These are phyloP conservation scores for Acrobasis suavella DNA, from an alignment of 2,888 invertebrate genomes.

Conservation along the genomic window DNA sequence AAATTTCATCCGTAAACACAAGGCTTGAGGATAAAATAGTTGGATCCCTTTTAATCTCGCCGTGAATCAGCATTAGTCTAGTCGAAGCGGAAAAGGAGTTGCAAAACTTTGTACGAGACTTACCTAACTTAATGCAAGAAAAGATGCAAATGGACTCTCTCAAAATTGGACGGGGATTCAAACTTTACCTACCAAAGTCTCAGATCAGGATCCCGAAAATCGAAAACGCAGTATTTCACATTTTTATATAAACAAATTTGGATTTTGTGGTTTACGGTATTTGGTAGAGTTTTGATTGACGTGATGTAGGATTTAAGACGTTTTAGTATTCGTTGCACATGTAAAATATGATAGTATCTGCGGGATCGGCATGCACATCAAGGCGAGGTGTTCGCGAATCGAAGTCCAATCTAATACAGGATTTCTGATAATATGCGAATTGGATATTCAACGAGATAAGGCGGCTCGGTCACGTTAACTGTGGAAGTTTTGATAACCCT, in stretches of 20 bases:
- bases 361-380: constrained; percentile 55
- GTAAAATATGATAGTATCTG: constrained; percentile 59
- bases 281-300: constrained; percentile 37
- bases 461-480: constrained; percentile 51
- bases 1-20: not conserved
- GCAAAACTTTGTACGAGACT: constrained; percentile 40
- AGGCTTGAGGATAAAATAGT: constrained; percentile 16
- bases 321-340: constrained; percentile 35
- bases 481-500: constrained; percentile 65
- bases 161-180: constrained; percentile 66
- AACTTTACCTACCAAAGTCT: constrained; percentile 63
- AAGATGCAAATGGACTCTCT: constrained; percentile 68
- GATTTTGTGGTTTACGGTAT: constrained; percentile 26
- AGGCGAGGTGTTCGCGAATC: constrained; percentile 49
- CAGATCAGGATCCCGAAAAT: constrained; percentile 38
- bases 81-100: constrained; percentile 28
- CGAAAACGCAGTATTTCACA: constrained; percentile 33
- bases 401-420: constrained; percentile 56
- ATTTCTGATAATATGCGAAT: constrained; percentile 67
- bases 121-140: constrained; percentile 56
- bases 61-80: constrained; percentile 21
- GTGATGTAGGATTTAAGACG: constrained; percentile 27
- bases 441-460: constrained; percentile 60
- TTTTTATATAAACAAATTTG: constrained; percentile 26
- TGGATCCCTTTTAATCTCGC: constrained; percentile 27